Evolutionary conservation across 1,140 invertebrate genomes (phyloP).

Genomic region (Heliconius congener): DNA sequence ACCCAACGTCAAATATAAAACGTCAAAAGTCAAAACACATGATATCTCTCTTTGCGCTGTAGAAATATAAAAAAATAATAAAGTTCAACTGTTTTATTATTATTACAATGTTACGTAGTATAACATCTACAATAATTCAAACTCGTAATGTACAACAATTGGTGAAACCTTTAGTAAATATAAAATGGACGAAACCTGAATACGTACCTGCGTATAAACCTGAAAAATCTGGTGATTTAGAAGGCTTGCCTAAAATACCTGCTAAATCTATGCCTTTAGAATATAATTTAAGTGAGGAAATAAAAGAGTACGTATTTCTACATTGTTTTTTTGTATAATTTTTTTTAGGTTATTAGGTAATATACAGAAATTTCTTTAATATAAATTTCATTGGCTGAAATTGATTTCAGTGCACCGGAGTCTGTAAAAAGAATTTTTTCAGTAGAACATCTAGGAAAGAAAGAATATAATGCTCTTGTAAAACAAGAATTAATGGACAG

Average conservation of each 20-base stretch:
- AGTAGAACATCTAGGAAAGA: slow-evolving; percentile 82
- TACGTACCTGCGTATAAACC: slow-evolving; percentile 82
- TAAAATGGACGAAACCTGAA: slow-evolving; percentile 84
- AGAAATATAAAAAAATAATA: background rate
- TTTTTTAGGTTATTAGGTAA: slow-evolving; percentile 3
- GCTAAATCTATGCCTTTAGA: slow-evolving; percentile 57
- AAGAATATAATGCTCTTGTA: slow-evolving; percentile 68
- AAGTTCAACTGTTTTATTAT: background rate
- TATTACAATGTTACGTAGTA: slow-evolving; percentile 59
- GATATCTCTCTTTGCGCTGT: background rate
- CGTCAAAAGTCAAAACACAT: background rate
- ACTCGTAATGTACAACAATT: slow-evolving; percentile 63
- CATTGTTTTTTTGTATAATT: background rate
- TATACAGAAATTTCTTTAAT: background rate
- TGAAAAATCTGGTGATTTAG: slow-evolving; percentile 83
- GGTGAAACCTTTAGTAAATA: slow-evolving; percentile 81
- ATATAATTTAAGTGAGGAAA: slow-evolving; percentile 81
- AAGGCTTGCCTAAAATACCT: slow-evolving; percentile 65
- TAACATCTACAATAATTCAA: slow-evolving; percentile 54
- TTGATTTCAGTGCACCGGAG: slow-evolving; percentile 81
- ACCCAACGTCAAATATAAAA: background rate
- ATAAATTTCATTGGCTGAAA: background rate
- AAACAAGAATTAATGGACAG: slow-evolving; percentile 74
- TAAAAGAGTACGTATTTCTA: slow-evolving; percentile 66
- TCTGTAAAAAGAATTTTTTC: slow-evolving; percentile 84